A percentile compares a stretch with the other conserved stretches of the same genome.
These are phyloP conservation scores for Chaetodon trifascialis DNA, from an alignment of 2,113 vertebrate species.

Conservation along the genomic window DNA sequence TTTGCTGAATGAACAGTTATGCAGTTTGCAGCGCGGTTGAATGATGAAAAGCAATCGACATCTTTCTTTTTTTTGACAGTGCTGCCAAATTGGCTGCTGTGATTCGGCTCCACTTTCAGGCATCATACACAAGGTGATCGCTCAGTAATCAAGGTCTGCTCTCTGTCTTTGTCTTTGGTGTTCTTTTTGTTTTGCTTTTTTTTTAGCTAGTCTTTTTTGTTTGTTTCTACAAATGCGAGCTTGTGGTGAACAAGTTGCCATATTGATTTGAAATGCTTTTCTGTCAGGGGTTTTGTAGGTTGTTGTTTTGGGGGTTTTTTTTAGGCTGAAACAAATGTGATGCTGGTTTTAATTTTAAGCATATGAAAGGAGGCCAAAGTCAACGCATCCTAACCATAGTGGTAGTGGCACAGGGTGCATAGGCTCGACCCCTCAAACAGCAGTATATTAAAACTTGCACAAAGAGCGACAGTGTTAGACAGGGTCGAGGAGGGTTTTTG, in stretches of 20 bases:
- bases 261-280: constrained; percentile 40
- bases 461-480: no score
- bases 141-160: constrained; percentile 72
- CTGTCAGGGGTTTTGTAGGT: constrained; percentile 7
- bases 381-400: not conserved
- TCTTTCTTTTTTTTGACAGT: constrained; percentile 34
- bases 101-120: constrained; percentile 70
- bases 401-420: not conserved
- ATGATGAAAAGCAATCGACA: constrained; percentile 65
- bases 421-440: no score
- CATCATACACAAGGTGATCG: constrained; percentile 53
- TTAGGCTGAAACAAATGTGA: constrained; percentile 12
- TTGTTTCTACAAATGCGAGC: constrained; percentile 45
- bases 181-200: not conserved
- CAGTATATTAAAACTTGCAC: no score
- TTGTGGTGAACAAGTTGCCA: constrained; percentile 22
- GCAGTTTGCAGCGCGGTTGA: constrained; percentile 32
- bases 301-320: constrained; percentile 10
- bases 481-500: no score
- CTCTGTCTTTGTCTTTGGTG: constrained; percentile 25
- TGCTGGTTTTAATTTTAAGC: not conserved
- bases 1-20: constrained; percentile 39
- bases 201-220: constrained; percentile 29
- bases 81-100: constrained; percentile 59
- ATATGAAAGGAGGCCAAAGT: constrained; percentile 3